Base-by-base conservation (phyloP, 53 echinoderm and acorn worm species). In the Crossaster papposus region DNA sequence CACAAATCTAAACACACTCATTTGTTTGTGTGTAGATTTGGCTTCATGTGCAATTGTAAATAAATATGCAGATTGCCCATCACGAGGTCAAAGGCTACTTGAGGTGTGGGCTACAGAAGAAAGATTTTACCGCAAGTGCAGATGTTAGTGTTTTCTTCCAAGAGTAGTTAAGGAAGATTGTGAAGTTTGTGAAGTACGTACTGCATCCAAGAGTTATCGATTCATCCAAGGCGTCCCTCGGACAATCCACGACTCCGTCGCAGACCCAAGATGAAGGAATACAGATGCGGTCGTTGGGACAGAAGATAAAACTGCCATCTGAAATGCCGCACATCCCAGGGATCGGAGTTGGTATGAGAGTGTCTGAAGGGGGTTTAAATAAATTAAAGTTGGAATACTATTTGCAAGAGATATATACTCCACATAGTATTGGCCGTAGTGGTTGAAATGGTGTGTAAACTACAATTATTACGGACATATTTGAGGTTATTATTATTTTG, bases 231-330 rank as follows among this genome's bases (percentile, higher is more conserved):
- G 70, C 31, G 7, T 87, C 94, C 18, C 82, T 54, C 17, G 94
- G 94, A 35, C 94, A 94, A 58, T 94, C 94, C 7, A 94, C 78
- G 32, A 92, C 71, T 11, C 92, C 92, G 71, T 94, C 94, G 51
- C 92, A 90, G 52, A 92, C 86, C 92, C 92, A 92, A 14, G 51
- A 50, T 4, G 30, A 50, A 18, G 90, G 84, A 20, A 94, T 90
- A 78, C 94, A 94, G n/a, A 92, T 54, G 51, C 79, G 62, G 24
- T 94, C 94, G 58, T 54, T 72, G 26, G 90, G 88, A 35, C 94
- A 94, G 88, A 92, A 94, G 53, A 94, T 71, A 22, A 84, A 71
- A 22, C 53, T 52, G n/a, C 84, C 72, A 7, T 84, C 84, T 22
- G 32, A 37, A 32, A 72, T 31, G 30, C 84, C 84, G 30, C 84